A percentile compares a stretch with the other conserved stretches of the same genome.
These are phyloP conservation scores for Epinotia nisella DNA, from an alignment of 2,888 invertebrate genomes.

Conservation along the genomic window DNA sequence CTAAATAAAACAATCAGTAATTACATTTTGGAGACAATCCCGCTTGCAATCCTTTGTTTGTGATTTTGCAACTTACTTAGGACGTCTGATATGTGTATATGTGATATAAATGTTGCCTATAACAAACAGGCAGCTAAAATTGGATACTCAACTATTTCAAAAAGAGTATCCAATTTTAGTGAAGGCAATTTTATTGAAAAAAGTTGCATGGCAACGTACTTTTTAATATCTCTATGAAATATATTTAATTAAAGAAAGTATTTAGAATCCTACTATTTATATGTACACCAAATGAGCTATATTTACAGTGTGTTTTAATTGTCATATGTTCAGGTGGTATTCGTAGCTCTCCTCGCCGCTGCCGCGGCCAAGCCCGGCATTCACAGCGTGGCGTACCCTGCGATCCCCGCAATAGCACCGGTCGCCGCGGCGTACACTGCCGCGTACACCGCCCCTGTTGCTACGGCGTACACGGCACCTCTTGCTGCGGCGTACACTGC, in stretches of 20 bases:
- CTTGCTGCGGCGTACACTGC: conserved; percentile 47
- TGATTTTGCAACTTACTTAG: too few relatives aligned
- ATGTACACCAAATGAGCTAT: background rate
- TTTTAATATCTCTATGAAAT: too few relatives aligned
- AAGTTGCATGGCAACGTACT: too few relatives aligned
- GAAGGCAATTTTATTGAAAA: too few relatives aligned
- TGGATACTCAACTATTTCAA: too few relatives aligned
- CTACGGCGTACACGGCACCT: conserved; percentile 49
- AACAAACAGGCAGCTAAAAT: too few relatives aligned
- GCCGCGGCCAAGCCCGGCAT: conserved; percentile 77
- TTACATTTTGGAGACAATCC: background rate
- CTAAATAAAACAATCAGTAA: background rate
- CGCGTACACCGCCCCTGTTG: conserved; percentile 70
- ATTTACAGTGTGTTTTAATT: background rate
- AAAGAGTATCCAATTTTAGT: too few relatives aligned
- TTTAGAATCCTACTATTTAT: background rate
- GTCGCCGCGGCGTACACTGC: conserved; percentile 56
- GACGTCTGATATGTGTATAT: too few relatives aligned
- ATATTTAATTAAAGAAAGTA: too few relatives aligned
- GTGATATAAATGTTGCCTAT: too few relatives aligned
- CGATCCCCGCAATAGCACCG: conserved; percentile 50
- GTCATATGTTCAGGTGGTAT: conserved; percentile 61
- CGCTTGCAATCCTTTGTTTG: background rate
- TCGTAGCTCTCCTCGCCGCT: conserved; percentile 69
- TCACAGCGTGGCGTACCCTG: conserved; percentile 61